Evolutionary conservation across 2,797 vertebrate genomes (phyloP), one percentile per base, ranked within the genome.

Genomic region (Epinephelus awoara): DNA sequence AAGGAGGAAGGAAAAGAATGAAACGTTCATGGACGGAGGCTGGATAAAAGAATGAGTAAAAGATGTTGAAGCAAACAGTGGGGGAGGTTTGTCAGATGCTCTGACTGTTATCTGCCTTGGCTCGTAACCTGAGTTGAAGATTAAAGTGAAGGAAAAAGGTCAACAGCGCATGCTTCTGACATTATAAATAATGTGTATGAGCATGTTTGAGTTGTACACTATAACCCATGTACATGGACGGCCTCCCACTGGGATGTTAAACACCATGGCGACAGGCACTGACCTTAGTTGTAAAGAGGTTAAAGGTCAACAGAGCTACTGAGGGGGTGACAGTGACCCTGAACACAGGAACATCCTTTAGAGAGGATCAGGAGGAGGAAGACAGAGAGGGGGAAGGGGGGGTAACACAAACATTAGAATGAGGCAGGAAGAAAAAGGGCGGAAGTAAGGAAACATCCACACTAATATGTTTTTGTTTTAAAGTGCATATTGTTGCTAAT

Each of bases 251-350:
- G 80, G 89, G 93, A 90, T 88, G 87, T 90, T 89, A 90, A 93
- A 84, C 87, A 69, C 82, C 87, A 83, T 84, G 89, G 90, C 75
- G 80, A 89, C 85, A 86, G 84, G 86, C 83, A 5, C 61, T 93
- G 93, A 95, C 91, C 93, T 85, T 74, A 71, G 81, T 89, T 47
- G 67, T 88, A 90, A 90, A 89, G 86, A 88, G 92, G 93, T 90
- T 77, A 92, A 83, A 84, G 92, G 85, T 92, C 85, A 90, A 62
- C 75, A 54, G 27, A 58, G 79, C 83, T 84, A 87, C 85, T 81
- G 77, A 77, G 71, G 69, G 57, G 72, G 59, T 64, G 84, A 93
- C 83, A 56, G 81, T 88, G 88, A 93, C 87, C 88, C 90, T 80
- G 88, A 91, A 83, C 87, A 77, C 67, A 68, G 88, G 76, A 88